A percentile compares a stretch with the other conserved stretches of the same genome.
Evolutionary conservation across 2,888 invertebrate species (phyloP).

Genomic region (Phengaris arion): DNA sequence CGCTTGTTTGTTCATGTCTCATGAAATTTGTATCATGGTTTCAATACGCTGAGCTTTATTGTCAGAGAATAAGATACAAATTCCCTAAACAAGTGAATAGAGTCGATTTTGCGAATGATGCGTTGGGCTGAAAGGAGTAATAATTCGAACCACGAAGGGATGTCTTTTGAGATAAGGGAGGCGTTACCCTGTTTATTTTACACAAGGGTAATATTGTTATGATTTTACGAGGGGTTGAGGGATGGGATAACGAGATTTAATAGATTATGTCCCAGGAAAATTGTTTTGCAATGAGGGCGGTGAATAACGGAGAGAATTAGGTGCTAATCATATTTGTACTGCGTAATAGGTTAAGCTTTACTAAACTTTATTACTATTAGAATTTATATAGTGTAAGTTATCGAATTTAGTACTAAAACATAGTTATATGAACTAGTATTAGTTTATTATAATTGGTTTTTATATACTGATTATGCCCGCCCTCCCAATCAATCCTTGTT

Average conservation of each 20-base stretch:
- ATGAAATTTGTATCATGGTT: background rate
- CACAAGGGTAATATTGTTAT: constrained; percentile 31
- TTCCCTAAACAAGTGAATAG: constrained; percentile 6
- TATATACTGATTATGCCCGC: no score
- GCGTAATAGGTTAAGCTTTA: background rate
- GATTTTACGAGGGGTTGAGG: constrained; percentile 29
- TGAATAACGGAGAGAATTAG: background rate
- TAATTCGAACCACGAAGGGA: constrained; percentile 43
- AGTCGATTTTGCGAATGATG: constrained; percentile 32
- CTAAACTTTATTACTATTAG: no score
- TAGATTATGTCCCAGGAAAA: constrained; percentile 23
- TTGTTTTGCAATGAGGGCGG: constrained; percentile 25
- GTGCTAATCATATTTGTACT: background rate
- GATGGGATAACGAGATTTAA: constrained; percentile 29
- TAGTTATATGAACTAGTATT: no score
- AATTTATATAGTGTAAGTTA: no score
- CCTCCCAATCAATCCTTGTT: no score
- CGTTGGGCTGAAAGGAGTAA: constrained; percentile 41
- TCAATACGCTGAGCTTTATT: background rate
- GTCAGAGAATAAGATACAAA: background rate
- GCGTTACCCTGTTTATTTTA: constrained; percentile 33
- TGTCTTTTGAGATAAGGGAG: constrained; percentile 40
- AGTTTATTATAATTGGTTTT: no score
- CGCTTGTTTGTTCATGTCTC: background rate
- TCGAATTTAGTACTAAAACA: no score